Base-by-base conservation (phyloP, 2,113 vertebrate genomes). In the Parus major region DNA sequence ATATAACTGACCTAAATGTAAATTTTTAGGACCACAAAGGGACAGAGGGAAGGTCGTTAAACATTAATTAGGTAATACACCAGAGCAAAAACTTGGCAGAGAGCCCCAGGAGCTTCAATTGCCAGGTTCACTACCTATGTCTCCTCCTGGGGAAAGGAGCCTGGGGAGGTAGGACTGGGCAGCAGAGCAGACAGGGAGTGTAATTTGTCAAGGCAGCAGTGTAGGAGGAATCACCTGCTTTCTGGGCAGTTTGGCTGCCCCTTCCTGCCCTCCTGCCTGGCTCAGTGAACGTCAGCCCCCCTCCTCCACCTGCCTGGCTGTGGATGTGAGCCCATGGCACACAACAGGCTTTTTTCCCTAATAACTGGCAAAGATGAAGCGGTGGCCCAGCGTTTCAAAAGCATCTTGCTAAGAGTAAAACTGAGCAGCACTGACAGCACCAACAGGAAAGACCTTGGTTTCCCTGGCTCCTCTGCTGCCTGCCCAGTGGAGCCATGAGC, bases 1-100 rank as follows among this genome's bases (percentile, higher is more conserved):
- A 94, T 95, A 86, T 83, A 94, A 92, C 76, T 78, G 88, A 90
- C 86, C 90, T 72, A 69, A 89, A 90, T 85, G 88, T 84, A 95
- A 92, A 95, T 94, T 92, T 95, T 77, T 68, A 84, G 71, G 76
- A 91, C 65, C 3, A 0, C 49, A 5, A 88, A 86, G 85, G 88
- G 86, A 96, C 53, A 57, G 66, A 81, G 49, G 61, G 52, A 90
- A 91, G 82, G 92, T 86, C 23, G 0, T 95, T 86, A 95, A 92
- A 68, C 7, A 0, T 93, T 95, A 94, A 95, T 96, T 88, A 71
- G 82, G 56, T 94, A 95, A 94, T 82, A 88, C 88, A 84, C 72
- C 56, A 28, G 41, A n/a, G 76, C 49, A 35, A 90, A 81, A 88
- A 22, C 69, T 71, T 92, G 88, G 60, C 60, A 3, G 56, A 57